Evolutionary conservation across 1,140 invertebrate genomes (phyloP), one percentile per base, ranked within the genome.

Genomic region (Musca vetustissima): DNA sequence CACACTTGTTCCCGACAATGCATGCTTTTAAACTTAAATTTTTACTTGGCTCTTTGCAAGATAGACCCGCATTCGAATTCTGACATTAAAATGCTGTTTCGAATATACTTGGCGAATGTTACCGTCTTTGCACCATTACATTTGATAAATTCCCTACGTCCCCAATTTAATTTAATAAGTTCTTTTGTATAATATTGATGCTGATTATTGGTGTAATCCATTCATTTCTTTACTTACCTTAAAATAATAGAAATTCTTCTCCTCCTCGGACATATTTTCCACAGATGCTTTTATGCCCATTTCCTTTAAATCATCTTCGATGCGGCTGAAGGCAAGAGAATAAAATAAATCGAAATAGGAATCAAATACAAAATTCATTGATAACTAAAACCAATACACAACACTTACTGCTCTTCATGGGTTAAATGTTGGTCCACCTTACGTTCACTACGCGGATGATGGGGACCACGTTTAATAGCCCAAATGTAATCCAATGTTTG

Each of bases 321-420:
- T 80, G 55, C 74, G 77, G 64, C 79, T 81, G 24, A n/a, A 43
- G 9, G 61, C 70, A 28, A 28, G 8, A 28, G 28, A 4, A 28
- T 3, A 8, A 28, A 3, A 48, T 49, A 43, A 64, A n/a, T n/a
- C n/a, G n/a, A n/a, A n/a, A n/a, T n/a, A n/a, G n/a, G n/a, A n/a
- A n/a, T n/a, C n/a, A n/a, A n/a, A n/a, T n/a, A n/a, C 3, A 48
- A 24, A 25, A 22, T 43, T 48, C 13, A n/a, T 64, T 25, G 2
- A n/a, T n/a, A n/a, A 66, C 25, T 32, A 4, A 28, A 28, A n/a
- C n/a, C 3, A 4, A 47, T 71, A n/a, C n/a, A n/a, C n/a, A n/a
- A n/a, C n/a, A 78, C 84, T 83, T 83, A 91, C 87, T 88, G 85
- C 64, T 85, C 83, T 75, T 92, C 90, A 50, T 90, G 89, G 66